Evolutionary conservation across 2,888 invertebrate genomes (phyloP), one percentile per base, ranked within the genome.

Genomic region (Automeris io): DNA sequence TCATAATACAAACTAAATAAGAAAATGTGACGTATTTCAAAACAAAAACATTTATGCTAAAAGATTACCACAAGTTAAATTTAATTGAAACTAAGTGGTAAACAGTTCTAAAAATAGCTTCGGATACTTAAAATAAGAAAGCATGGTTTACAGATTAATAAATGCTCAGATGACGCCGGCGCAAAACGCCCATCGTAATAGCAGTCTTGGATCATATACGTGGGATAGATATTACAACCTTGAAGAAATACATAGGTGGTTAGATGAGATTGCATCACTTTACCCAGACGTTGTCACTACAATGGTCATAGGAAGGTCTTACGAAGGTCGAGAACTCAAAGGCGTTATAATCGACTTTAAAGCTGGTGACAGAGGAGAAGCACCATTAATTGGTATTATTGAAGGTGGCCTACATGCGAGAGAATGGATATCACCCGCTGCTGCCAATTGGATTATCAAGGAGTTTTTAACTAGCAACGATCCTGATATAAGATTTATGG

Each of bases 401-500:
- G 92, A 92, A 76, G 88, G 89, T 23, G 91, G 90, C 34, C 89
- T 91, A 23, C 91, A 91, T 55, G 78, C 90, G 0, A 80, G 92
- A 29, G 93, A 93, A 74, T 93, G 93, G 93, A 92, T 93, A 16
- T 88, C 92, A 0, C 91, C 92, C 0, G 91, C 93, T 0, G 90
- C 90, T 0, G 90, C 90, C 0, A 89, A 91, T 0, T 92, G 90
- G 75, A 88, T 94, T 35, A 89, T 94, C 13, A 90, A 93, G 49
- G 87, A 92, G 64, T 70, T 94, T 9, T 67, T 94, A 9, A 90
- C 89, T 0, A 91, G 90, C 25, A 59, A 61, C 1, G 87, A 92
- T 46, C 50, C 82, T 1, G 74, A 73, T 19, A 79, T 91, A 0
- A 79, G 89, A 13, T 62, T 73, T 5, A 66, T 93, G 53, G 90